Conservation (phyloP, 2,797 vertebrate genomes). For the Pipistrellus pygmaeus region DNA sequence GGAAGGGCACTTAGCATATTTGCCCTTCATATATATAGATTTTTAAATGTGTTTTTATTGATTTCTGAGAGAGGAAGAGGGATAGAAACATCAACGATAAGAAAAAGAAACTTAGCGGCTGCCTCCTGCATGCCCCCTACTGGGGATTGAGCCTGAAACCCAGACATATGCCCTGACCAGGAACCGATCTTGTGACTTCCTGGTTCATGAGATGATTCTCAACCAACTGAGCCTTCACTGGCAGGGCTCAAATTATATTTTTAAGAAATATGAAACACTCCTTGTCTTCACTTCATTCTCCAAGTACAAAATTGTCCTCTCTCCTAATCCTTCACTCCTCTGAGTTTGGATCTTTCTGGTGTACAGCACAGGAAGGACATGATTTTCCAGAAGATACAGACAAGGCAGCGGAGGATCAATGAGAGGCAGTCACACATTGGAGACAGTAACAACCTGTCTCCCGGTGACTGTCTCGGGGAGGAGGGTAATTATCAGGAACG, state of each 20-base stretch:
- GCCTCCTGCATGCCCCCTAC: not conserved
- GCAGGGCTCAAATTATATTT: not conserved
- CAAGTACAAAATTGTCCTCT: conserved; percentile 25
- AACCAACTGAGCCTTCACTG: not conserved
- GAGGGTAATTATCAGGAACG: conserved; percentile 77
- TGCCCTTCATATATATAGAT: no score
- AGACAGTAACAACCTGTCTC: conserved; percentile 60
- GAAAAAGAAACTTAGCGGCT: not conserved
- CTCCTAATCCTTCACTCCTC: conserved; percentile 33
- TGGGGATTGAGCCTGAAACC: not conserved
- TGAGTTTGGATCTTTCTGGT: conserved; percentile 28
- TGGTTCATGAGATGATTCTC: not conserved
- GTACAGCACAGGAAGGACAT: conserved; percentile 29
- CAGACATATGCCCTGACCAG: not conserved
- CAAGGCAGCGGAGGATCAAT: conserved; percentile 69
- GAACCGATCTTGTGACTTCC: not conserved
- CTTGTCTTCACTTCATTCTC: not conserved
- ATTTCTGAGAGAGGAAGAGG: not conserved
- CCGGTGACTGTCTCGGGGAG: conserved; percentile 67
- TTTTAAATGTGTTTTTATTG: not conserved
- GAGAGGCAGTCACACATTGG: conserved; percentile 68
- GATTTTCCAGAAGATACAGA: conserved; percentile 66
- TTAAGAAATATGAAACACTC: conserved; percentile 34
- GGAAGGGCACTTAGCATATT: no score
- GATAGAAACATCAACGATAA: not conserved